Evolutionary conservation across 2,888 invertebrate genomes (phyloP), one percentile per base, ranked within the genome.

Genomic region (Eudemis profundana): DNA sequence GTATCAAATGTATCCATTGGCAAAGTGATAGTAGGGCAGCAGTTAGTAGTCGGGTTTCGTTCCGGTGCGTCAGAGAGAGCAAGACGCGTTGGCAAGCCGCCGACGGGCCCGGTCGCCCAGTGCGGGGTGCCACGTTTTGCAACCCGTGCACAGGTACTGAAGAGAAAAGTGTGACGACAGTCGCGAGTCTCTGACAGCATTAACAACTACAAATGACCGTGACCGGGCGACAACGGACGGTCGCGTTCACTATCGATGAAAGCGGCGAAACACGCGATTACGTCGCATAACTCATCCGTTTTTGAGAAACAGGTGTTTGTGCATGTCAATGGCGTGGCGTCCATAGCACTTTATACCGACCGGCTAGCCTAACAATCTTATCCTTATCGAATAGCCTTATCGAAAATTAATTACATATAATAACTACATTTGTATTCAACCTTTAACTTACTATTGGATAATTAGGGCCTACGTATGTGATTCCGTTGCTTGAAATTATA

Each of bases 11-110:
- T 72, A 51, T 61, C 70, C 71, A 79, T 81, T 78, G 75, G 79
- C 74, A 70, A 83, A 88, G 89, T 87, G 87, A 89, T 88, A 90
- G 89, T 90, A 89, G 89, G 89, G 82, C 90, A 86, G 73, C 74
- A 72, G 78, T 78, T 79, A 75, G 78, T 75, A 79, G 78, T 79
- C 81, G 77, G 77, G 78, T 84, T 81, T 79, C 80, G 82, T 82
- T 86, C 81, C 81, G 84, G 81, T 74, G 81, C 76, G 82, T 78
- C 78, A 79, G 82, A 84, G 82, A 83, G 83, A 83, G 83, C 72
- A 74, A 49, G 74, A 76, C 72, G 74, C 73, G 70, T 72, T 76
- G 78, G 76, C 75, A 74, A 69, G 74, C 69, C 67, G 76, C 71
- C 73, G 72, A 68, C 42, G 29, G 7, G 69, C 64, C 68, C 66